Conservation (phyloP, 2,113 vertebrate genomes). For the Emydura subglobosa region DNA sequence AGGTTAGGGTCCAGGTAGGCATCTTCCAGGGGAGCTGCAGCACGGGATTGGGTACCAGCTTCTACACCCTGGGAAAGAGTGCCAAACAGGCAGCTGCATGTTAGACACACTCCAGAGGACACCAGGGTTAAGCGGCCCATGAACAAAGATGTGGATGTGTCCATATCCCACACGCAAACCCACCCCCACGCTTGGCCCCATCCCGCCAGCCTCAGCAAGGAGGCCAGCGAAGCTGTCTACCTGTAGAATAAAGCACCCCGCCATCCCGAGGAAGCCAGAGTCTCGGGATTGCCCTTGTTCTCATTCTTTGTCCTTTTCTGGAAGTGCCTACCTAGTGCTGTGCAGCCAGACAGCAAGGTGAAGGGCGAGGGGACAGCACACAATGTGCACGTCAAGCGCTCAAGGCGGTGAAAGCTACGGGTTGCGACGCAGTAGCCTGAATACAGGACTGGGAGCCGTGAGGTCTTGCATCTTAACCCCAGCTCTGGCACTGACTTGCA, state of each 20-base stretch:
- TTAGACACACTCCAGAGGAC: not conserved
- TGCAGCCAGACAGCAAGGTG: not conserved
- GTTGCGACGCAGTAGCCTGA: not conserved
- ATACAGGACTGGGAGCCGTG: not conserved
- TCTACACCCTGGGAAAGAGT: not conserved
- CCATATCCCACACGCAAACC: no score
- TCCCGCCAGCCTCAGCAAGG: not conserved
- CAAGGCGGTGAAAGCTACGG: not conserved
- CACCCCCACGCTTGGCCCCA: not conserved
- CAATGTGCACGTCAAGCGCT: not conserved
- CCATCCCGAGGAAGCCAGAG: not conserved
- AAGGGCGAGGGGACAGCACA: not conserved
- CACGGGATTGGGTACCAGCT: not conserved
- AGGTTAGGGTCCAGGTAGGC: conserved; percentile 47
- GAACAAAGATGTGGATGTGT: not conserved
- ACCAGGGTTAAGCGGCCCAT: not conserved
- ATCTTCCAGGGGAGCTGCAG: not conserved
- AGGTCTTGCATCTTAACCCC: not conserved
- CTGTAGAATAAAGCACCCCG: not conserved
- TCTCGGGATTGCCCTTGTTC: not conserved
- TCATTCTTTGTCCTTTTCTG: not conserved
- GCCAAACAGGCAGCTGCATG: no score
- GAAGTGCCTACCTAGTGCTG: not conserved
- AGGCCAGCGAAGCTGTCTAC: not conserved
- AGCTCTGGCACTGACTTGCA: not conserved